Conservation (phyloP, 1,140 invertebrate species). For the Aricia agestis region DNA sequence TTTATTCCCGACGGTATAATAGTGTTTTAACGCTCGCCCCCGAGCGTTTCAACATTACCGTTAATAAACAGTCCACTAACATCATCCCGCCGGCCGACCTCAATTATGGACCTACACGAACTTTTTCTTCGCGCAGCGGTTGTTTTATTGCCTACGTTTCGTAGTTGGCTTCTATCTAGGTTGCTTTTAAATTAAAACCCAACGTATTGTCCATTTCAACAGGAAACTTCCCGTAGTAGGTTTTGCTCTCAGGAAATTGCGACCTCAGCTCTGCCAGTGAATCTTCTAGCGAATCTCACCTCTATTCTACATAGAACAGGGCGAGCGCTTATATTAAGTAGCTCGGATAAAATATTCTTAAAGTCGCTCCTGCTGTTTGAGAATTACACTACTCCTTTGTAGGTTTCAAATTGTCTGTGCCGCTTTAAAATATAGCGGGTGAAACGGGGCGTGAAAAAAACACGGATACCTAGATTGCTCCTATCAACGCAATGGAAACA, state of each 20-base stretch:
- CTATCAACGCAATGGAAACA: slow-evolving; percentile 10
- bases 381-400: slow-evolving; percentile 14
- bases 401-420: slow-evolving; percentile 10
- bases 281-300: slow-evolving; percentile 19
- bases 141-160: slow-evolving; percentile 23
- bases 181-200: slow-evolving; percentile 25
- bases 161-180: slow-evolving; percentile 24
- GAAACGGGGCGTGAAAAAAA: slow-evolving; percentile 8
- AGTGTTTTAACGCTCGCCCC: neutral
- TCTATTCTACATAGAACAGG: slow-evolving; percentile 17
- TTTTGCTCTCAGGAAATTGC: slow-evolving; percentile 23
- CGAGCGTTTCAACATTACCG: neutral
- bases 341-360: slow-evolving; percentile 20
- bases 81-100: neutral
- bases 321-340: slow-evolving; percentile 20
- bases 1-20: slow-evolving; percentile 13
- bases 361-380: slow-evolving; percentile 13
- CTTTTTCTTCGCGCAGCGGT: slow-evolving; percentile 6
- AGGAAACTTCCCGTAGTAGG: slow-evolving; percentile 21
- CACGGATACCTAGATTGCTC: neutral
- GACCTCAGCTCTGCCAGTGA: slow-evolving; percentile 17
- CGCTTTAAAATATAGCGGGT: slow-evolving; percentile 7
- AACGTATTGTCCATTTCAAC: slow-evolving; percentile 24
- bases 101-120: slow-evolving; percentile 10
- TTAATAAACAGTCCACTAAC: slow-evolving; percentile 11